Evolutionary conservation across 2,888 invertebrate genomes (phyloP).

Genomic region (Steromphala cineraria): DNA sequence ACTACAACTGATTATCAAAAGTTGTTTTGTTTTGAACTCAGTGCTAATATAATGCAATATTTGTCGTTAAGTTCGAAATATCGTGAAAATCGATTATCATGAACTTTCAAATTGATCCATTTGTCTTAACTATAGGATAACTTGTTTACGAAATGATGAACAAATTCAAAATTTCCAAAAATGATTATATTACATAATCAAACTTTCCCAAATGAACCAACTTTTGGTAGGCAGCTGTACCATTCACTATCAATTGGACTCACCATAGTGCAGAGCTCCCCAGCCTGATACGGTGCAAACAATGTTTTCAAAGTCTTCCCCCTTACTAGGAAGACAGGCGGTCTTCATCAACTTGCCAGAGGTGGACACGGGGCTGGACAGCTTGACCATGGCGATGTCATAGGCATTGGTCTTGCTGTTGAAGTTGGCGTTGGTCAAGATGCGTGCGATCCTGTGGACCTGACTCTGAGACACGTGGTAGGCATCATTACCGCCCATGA

Average conservation of each 20-base stretch:
- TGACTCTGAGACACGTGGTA: constrained; percentile 40
- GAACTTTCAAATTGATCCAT: no score
- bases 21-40: no score
- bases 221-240: no score
- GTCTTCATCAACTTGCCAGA: constrained; percentile 21
- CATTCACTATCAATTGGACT: neutral
- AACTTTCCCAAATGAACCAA: no score
- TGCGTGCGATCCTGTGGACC: constrained; percentile 39
- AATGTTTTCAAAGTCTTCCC: constrained; percentile 28
- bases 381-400: constrained; percentile 60
- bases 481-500: constrained; percentile 47
- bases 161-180: no score
- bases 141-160: no score
- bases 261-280: constrained; percentile 31
- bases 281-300: constrained; percentile 40
- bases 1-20: no score
- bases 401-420: constrained; percentile 40
- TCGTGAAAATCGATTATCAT: no score
- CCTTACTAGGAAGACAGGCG: constrained; percentile 31
- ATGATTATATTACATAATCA: no score
- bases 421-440: constrained; percentile 47
- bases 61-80: no score
- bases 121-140: no score
- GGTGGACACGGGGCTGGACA: constrained; percentile 45
- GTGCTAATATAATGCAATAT: no score